Evolutionary conservation across 1,140 invertebrate species (phyloP).

Genomic region (Musca vetustissima): DNA sequence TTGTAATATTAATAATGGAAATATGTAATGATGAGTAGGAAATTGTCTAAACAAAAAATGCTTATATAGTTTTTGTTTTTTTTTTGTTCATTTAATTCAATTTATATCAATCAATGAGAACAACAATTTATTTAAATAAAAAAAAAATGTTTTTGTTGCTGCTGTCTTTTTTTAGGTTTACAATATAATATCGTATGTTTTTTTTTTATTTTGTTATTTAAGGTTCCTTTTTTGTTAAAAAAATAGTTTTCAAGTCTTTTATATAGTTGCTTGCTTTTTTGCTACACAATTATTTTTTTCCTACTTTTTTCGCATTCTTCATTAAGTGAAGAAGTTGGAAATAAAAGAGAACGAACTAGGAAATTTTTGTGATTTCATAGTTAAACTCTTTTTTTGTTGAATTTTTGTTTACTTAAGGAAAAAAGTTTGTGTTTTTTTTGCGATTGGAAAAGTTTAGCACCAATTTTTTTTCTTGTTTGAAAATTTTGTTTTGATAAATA

Average conservation of each 20-base stretch:
- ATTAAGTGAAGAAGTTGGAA: too few relatives aligned
- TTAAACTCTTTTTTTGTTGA: not conserved
- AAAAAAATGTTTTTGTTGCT: not conserved
- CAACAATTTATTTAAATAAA: conserved; percentile 21
- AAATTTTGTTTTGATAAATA: too few relatives aligned
- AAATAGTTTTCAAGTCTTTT: not conserved
- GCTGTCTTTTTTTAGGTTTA: not conserved
- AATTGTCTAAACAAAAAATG: not conserved
- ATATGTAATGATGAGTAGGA: not conserved
- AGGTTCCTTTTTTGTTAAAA: too few relatives aligned
- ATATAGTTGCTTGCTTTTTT: conserved; percentile 5
- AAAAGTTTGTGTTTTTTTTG: too few relatives aligned
- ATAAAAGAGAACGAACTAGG: not conserved
- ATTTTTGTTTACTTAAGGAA: too few relatives aligned
- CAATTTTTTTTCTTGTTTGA: too few relatives aligned
- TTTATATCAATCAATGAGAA: conserved; percentile 21
- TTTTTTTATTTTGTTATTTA: not conserved
- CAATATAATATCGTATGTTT: conserved; percentile 20
- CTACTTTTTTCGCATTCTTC: too few relatives aligned
- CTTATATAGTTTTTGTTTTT: not conserved
- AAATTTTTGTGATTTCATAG: not conserved
- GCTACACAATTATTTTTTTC: not conserved
- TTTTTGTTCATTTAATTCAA: conserved; percentile 14
- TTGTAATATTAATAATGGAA: not conserved
- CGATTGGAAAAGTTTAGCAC: too few relatives aligned